These are phyloP conservation scores for Ictidomys tridecemlineatus DNA, from an alignment of 2,113 vertebrate genomes.

Conservation along the genomic window DNA sequence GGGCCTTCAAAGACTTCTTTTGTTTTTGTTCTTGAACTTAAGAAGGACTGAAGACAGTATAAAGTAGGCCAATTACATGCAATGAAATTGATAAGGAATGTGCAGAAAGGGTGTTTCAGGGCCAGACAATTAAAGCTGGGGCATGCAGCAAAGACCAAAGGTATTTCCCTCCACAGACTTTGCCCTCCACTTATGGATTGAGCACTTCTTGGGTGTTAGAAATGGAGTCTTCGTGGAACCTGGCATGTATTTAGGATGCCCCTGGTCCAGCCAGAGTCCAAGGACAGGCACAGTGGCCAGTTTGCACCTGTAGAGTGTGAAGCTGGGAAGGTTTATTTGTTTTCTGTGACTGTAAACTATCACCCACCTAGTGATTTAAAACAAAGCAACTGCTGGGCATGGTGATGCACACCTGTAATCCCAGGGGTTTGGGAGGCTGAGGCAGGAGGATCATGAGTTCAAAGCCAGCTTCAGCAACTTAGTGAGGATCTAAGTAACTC, in stretches of 20 bases:
- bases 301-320: background rate
- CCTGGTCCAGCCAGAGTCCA: background rate
- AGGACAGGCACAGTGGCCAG: background rate
- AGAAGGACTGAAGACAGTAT: background rate
- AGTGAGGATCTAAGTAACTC: too few species aligned
- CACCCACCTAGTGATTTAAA: background rate
- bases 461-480: too few species aligned
- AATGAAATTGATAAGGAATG: conserved; percentile 25
- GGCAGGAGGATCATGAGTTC: too few species aligned
- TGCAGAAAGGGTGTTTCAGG: background rate
- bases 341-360: background rate
- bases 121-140: background rate
- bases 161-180: rapidly evolving
- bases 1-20: conserved; percentile 19
- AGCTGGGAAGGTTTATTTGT: rapidly evolving
- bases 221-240: too few species aligned
- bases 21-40: conserved; percentile 56
- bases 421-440: too few species aligned
- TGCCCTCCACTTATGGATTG: background rate
- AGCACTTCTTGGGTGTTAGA: too few species aligned
- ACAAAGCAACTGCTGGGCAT: background rate
- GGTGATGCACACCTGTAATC: too few species aligned
- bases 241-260: background rate
- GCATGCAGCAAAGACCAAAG: background rate
- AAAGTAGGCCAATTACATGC: background rate